phyloP scores from a whole-genome alignment of 1,140 invertebrate species.

The Pogonomyrmex californicus region DNA sequence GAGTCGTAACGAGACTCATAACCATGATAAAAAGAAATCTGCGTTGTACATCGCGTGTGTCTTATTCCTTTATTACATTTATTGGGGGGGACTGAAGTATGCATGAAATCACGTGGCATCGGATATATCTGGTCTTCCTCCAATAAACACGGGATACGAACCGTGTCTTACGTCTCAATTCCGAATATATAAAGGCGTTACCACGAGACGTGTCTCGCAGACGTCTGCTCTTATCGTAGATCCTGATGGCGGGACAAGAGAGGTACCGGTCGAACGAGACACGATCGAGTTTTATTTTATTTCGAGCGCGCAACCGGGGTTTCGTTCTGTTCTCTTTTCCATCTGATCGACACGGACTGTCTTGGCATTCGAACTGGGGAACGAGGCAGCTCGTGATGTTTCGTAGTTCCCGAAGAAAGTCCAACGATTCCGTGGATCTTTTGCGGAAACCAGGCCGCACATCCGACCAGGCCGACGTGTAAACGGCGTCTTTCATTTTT shows the following conservation, averaged over 20 bases:
- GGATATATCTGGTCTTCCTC: neutral
- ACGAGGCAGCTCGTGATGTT: slow-evolving; percentile 2
- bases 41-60: slow-evolving; percentile 7
- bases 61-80: neutral
- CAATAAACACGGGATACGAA: neutral
- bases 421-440: neutral
- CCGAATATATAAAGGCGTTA: slow-evolving; percentile 39
- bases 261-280: neutral
- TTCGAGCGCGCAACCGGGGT: neutral
- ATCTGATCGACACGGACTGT: slow-evolving; percentile 32
- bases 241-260: neutral
- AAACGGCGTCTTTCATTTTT: slow-evolving; percentile 41
- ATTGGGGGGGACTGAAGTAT: neutral
- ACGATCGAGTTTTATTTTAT: slow-evolving; percentile 56
- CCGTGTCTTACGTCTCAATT: neutral
- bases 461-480: slow-evolving; percentile 7
- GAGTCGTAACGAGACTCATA: neutral
- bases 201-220: slow-evolving; percentile 39
- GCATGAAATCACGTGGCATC: neutral
- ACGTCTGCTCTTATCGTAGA: neutral
- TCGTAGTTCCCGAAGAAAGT: neutral
- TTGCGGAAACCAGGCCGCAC: neutral
- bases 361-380: neutral
- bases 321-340: neutral
- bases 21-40: slow-evolving; percentile 29